Base-by-base conservation (phyloP, 2,113 vertebrate genomes). In the Alces alces region DNA sequence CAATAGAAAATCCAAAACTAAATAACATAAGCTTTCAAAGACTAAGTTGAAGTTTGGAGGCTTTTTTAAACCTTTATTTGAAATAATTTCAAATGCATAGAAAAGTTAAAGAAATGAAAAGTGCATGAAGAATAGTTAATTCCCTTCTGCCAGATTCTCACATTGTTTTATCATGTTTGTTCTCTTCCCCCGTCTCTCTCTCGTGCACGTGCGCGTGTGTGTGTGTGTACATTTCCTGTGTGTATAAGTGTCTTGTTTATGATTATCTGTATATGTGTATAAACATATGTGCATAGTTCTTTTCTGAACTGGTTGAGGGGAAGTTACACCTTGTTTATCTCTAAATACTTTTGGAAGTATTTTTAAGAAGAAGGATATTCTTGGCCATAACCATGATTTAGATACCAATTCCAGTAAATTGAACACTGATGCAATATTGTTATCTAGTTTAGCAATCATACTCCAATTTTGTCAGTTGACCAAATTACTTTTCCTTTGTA, bases 101-200 rank as follows among this genome's bases (percentile, higher is more conserved):
- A 64, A 57, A 93, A 70, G n/a, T 58, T 91, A 30, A 76, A 70
- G 79, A 80, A 85, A 45, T 52, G 21, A 47, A 66, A 93, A 43
- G 27, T 36, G 30, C 83, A 27, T 27, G 33, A 92, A 57, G 83
- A 95, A 60, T 12, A 28, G 3, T 60, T 36, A 45, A 6, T 15
- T 19, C 21, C 55, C 33, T 39, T 58, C 28, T 27, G 58, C 43
- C 15, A 27, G n/a, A 80, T 43, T 87, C 9, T 90, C 45, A n/a
- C 17, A 52, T 23, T 66, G 14, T 66, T 55, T 43, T 28, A 28
- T 30, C 33, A 11, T 39, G 0, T 84, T 64, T 30, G 10, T 12
- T 17, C 21, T 52, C 2, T 17, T 64, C 2, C 12, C 10, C 13
- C 1, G 0, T 21, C 27, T 16, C 2, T 5, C 0, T 21, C 47